Percentiles rank a stretch among this genome's conserved stretches.
Evolutionary conservation across 2,797 vertebrate species (phyloP).

Genomic region (Sebastolobus altivelis): DNA sequence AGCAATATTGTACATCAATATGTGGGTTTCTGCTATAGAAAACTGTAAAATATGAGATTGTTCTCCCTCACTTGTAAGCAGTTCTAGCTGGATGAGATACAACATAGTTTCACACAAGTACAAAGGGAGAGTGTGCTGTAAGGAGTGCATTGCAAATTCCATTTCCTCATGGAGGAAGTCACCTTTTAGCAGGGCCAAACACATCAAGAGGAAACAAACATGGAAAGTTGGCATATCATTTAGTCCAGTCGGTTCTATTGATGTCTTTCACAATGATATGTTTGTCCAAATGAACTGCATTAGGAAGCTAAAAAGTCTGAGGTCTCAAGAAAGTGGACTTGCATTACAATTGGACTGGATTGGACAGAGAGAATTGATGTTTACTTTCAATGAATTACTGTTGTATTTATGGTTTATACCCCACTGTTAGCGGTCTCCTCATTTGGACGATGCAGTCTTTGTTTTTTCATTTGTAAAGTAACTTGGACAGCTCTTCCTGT

Average conservation of each 20-base stretch:
- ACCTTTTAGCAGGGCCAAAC: slow-evolving; percentile 75
- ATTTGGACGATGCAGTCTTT: slow-evolving; percentile 33
- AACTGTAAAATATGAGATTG: slow-evolving; percentile 19
- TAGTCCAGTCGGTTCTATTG: slow-evolving; percentile 39
- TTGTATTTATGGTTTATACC: slow-evolving; percentile 33
- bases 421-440: slow-evolving; percentile 20
- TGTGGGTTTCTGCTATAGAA: background rate
- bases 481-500: slow-evolving; percentile 68
- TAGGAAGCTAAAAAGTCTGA: slow-evolving; percentile 33
- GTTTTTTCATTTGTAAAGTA: slow-evolving; percentile 58
- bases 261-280: slow-evolving; percentile 58
- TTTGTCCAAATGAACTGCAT: slow-evolving; percentile 58
- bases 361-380: slow-evolving; percentile 11
- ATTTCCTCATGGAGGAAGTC: slow-evolving; percentile 83
- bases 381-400: slow-evolving; percentile 19
- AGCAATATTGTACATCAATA: background rate
- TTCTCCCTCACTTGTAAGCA: slow-evolving; percentile 38
- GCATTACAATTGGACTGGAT: background rate
- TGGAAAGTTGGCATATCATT: slow-evolving; percentile 75
- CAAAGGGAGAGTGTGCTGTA: slow-evolving; percentile 71
- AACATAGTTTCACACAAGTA: slow-evolving; percentile 72
- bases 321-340: slow-evolving; percentile 17
- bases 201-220: slow-evolving; percentile 79
- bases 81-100: slow-evolving; percentile 53
- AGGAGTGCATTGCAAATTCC: slow-evolving; percentile 78